A percentile compares a stretch with the other conserved stretches of the same genome.
Conservation (phyloP, 2,113 vertebrate genomes). For the Ceratotherium simum region DNA sequence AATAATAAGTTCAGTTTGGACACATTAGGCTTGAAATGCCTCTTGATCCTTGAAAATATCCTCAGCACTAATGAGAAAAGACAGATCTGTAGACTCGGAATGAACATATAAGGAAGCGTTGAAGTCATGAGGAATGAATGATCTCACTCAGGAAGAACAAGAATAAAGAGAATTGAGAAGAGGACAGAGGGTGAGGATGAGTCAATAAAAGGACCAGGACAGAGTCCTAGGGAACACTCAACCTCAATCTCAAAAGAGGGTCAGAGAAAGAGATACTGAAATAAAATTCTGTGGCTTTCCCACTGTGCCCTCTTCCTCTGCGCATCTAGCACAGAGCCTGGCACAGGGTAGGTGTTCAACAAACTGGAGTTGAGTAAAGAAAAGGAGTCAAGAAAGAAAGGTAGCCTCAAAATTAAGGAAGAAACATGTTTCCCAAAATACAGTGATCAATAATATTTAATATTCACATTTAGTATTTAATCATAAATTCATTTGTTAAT, state of each 20-base stretch:
- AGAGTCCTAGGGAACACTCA: neutral
- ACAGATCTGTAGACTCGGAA: neutral
- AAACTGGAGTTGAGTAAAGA: neutral
- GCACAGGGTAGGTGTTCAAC: neutral
- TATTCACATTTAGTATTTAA: neutral
- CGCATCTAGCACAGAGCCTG: neutral
- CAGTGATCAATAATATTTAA: neutral
- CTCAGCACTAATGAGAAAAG: neutral
- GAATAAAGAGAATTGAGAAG: neutral
- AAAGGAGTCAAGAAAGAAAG: neutral
- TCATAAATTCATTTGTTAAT: neutral
- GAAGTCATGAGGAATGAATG: neutral
- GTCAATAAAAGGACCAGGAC: neutral
- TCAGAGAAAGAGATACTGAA: neutral
- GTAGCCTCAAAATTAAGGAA: neutral
- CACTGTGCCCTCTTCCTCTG: neutral
- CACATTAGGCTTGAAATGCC: neutral
- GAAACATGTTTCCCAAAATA: neutral
- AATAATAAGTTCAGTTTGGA: neutral
- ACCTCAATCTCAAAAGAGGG: neutral
- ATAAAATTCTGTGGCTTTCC: neutral
- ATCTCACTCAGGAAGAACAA: conserved; percentile 16
- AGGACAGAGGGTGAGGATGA: neutral
- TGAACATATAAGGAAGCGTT: neutral
- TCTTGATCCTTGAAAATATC: neutral